These are phyloP conservation scores for Dioctria linearis DNA, from an alignment of 2,888 invertebrate species.

Conservation along the genomic window DNA sequence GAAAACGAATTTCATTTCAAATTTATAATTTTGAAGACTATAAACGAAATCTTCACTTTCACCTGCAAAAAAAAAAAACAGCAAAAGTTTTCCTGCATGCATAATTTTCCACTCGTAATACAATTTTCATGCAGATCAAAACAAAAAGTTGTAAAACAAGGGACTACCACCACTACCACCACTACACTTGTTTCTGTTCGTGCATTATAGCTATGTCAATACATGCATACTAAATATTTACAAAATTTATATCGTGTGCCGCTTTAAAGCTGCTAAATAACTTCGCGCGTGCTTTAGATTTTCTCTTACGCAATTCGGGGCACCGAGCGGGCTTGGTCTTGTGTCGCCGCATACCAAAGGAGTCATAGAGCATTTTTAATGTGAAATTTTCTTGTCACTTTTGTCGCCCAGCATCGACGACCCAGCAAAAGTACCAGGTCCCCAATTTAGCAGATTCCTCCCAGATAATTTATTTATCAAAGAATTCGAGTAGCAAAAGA, in stretches of 20 bases:
- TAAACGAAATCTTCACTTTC: not conserved
- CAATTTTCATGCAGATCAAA: not conserved
- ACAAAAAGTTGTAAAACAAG: not conserved
- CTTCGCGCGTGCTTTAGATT: conserved; percentile 8
- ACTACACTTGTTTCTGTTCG: conserved; percentile 5
- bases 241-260: conserved; percentile 4
- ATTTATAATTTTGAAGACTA: too few species aligned
- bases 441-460: not conserved
- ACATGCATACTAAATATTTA: not conserved
- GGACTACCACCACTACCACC: not conserved
- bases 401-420: not conserved
- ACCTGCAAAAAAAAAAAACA: not conserved
- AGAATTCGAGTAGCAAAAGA: not conserved
- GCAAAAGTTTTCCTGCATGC: not conserved
- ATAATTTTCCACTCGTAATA: not conserved
- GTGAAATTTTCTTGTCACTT: not conserved
- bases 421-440: not conserved
- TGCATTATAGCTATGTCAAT: too few species aligned
- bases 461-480: conserved; percentile 4
- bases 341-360: conserved; percentile 4
- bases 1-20: too few species aligned
- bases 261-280: conserved; percentile 3
- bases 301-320: conserved; percentile 24
- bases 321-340: conserved; percentile 17
- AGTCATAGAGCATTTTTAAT: conserved; percentile 3